Evolutionary conservation across 2,888 invertebrate genomes (phyloP), one percentile per base, ranked within the genome.

Genomic region (Trachelus iudaicus): DNA sequence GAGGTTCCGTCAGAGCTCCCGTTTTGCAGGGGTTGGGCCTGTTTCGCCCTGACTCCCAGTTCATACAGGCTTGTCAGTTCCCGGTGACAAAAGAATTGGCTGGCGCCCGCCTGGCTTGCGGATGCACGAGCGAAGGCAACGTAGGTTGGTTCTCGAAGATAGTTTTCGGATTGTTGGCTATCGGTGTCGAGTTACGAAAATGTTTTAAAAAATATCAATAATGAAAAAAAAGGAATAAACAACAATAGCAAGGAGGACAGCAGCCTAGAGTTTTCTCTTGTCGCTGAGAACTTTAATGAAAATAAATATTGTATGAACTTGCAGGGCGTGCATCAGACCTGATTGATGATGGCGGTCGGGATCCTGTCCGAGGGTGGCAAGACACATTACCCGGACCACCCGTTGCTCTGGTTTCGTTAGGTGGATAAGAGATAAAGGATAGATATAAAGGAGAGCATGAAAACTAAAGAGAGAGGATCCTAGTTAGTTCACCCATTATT

Each of bases 281-380:
- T 56, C 56, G 56, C 56, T 56, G 71, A 71, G 71, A 80, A 81
- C 86, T 87, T 86, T 91, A 90, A 91, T 91, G 90, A 90, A 90
- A 91, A 91, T 91, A 91, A 91, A 91, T 91, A 90, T 91, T 89
- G 88, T 86, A 90, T 89, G 90, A 91, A 90, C 87, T 90, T 86
- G 88, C 83, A 77, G 85, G 88, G 85, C 84, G 85, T 82, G 83
- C 84, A 86, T 84, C 84, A 84, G 84, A 80, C 84, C 88, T 90
- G 90, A 91, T 91, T 89, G 90, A 91, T 91, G 90, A 90, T 87
- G 85, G 85, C 83, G 87, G 89, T 84, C 78, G 76, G 79, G 12
- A 82, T 83, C 74, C 80, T 79, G 87, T 88, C 87, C 85, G 86
- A 88, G 88, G 90, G 88, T 89, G 86, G 85, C 87, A 89, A 90